Conservation (phyloP, 2,888 invertebrate species). For the Lasioglossum pauxillum region DNA sequence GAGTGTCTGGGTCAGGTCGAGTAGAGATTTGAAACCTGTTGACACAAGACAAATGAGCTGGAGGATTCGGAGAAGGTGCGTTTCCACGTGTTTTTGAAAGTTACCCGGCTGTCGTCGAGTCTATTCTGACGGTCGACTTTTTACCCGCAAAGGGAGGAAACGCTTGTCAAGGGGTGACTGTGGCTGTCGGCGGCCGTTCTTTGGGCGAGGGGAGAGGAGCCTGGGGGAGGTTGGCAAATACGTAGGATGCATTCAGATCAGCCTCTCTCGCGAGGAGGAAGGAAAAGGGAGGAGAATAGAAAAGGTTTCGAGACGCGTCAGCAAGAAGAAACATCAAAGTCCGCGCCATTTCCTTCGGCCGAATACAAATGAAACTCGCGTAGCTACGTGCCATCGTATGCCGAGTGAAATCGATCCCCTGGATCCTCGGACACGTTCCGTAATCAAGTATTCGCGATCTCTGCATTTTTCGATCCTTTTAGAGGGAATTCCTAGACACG, state of each 20-base stretch:
- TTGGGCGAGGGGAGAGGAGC: conserved; percentile 7
- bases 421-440: background rate
- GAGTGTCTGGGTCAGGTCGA: background rate
- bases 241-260: conserved; percentile 82
- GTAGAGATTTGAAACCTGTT: background rate
- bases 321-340: conserved; percentile 79
- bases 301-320: conserved; percentile 76
- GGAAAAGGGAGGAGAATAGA: conserved; percentile 41
- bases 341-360: conserved; percentile 72
- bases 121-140: conserved; percentile 53
- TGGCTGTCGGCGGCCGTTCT: conserved; percentile 58
- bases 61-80: background rate
- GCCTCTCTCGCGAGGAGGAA: conserved; percentile 50
- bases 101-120: background rate
- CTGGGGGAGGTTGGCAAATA: conserved; percentile 70
- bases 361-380: conserved; percentile 73
- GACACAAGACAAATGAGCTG: background rate
- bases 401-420: background rate
- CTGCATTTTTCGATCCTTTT: background rate
- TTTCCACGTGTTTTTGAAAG: background rate
- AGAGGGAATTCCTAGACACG: background rate
- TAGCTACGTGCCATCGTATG: conserved; percentile 66
- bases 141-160: conserved; percentile 55
- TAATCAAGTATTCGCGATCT: background rate
- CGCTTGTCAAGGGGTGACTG: conserved; percentile 53